Percentiles rank a stretch among this genome's conserved stretches.
Conservation (phyloP, 2,797 vertebrate species). For the Lerista edwardsae region DNA sequence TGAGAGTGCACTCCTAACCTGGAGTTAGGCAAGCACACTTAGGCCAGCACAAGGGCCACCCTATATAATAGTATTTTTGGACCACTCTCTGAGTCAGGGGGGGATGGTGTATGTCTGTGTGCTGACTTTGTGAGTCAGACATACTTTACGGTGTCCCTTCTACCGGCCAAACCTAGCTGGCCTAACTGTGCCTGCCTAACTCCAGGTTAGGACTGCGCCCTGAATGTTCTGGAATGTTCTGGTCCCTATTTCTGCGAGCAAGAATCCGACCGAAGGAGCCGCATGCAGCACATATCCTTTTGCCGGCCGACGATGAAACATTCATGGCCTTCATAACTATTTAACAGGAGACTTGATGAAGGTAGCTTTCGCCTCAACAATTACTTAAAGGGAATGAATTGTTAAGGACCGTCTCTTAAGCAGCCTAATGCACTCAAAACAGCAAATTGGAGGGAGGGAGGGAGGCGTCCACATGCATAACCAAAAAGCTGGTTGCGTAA, state of each 20-base stretch:
- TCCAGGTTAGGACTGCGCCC: too few relatives aligned
- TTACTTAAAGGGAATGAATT: conserved; percentile 11
- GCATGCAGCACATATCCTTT: not conserved
- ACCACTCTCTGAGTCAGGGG: too few relatives aligned
- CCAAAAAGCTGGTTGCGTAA: conserved; percentile 44
- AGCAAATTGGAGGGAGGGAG: not conserved
- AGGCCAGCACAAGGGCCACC: too few relatives aligned
- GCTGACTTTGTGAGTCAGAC: too few relatives aligned
- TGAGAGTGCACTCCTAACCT: too few relatives aligned
- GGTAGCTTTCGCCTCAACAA: not conserved
- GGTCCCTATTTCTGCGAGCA: not conserved
- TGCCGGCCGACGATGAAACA: not conserved
- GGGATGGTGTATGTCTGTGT: too few relatives aligned
- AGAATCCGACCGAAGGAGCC: conserved; percentile 11
- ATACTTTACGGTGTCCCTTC: too few relatives aligned
- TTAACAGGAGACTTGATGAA: not conserved
- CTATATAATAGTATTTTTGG: too few relatives aligned
- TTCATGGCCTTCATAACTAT: not conserved
- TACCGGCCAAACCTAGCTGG: too few relatives aligned
- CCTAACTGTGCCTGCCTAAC: too few relatives aligned
- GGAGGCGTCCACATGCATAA: conserved; percentile 30
- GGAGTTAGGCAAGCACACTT: too few relatives aligned
- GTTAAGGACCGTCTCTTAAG: conserved; percentile 5
- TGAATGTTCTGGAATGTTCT: not conserved
- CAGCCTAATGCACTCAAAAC: not conserved